A percentile compares a stretch with the other conserved stretches of the same genome.
Conservation (phyloP, 2,113 vertebrate species). For the Plecturocebus donacophilus region DNA sequence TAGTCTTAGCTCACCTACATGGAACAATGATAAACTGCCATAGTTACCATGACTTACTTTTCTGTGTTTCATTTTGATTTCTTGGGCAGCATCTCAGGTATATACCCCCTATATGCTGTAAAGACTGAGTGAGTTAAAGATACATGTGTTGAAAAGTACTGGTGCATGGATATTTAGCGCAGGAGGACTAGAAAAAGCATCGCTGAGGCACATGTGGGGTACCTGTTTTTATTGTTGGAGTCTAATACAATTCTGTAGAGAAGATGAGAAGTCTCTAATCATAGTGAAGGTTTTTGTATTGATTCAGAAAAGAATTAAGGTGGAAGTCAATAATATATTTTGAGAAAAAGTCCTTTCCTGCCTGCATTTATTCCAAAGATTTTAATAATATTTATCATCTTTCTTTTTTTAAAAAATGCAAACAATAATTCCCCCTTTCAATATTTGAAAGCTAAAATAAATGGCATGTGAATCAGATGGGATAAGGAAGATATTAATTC, state of each 20-base stretch:
- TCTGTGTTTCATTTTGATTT: neutral
- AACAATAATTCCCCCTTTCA: neutral
- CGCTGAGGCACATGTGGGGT: rapidly evolving
- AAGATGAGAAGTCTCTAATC: neutral
- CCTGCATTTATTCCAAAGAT: neutral
- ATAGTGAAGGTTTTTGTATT: neutral
- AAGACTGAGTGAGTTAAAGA: neutral
- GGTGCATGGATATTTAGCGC: neutral
- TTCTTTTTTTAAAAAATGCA: neutral
- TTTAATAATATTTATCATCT: neutral
- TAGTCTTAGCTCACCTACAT: neutral
- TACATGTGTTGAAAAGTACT: neutral
- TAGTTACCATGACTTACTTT: neutral
- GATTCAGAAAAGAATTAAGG: neutral
- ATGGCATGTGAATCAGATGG: neutral
- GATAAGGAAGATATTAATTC: neutral
- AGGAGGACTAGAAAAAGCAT: neutral
- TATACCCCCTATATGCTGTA: neutral
- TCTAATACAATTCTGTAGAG: neutral
- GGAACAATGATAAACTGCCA: neutral
- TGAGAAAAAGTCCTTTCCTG: neutral
- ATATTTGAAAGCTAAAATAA: neutral
- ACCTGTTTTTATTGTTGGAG: neutral
- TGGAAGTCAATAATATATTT: neutral
- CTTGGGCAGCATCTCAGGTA: neutral